Base-by-base conservation (phyloP, 2,888 invertebrate genomes). In the Buathra laborator region DNA sequence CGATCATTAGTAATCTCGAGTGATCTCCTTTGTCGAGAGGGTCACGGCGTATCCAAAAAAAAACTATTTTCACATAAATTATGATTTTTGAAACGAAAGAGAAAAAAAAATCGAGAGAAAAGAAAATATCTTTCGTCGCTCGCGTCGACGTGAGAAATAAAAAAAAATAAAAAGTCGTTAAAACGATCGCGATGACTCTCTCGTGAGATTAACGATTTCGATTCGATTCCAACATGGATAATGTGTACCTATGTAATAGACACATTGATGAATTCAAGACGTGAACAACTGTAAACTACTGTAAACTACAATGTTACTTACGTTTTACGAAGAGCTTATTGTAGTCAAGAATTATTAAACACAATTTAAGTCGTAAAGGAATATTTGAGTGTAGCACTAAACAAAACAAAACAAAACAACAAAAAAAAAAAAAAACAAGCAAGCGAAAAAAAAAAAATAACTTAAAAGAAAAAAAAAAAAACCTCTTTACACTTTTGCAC, bases 251-350 rank as follows among this genome's bases (percentile, higher is more conserved):
- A 91, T 91, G 89, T 90, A 92, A 92, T 91, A 91, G 92, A 91
- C 90, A 90, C 91, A 91, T 90, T 90, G 74, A 86, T 74, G 88
- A 88, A 90, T 90, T 75, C 88, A 89, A 89, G 89, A 89, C 90
- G 91, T 89, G 90, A 90, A 90, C 90, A 90, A 91, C 92, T 94
- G 93, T 94, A 93, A 93, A 93, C 93, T 93, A 94, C 90, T 93
- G 93, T 93, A 94, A 93, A 93, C 93, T 93, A 93, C 92, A 91
- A 94, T 94, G 93, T 93, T 94, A 94, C 92, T 88, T 93, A 94
- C 93, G 93, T 93, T 94, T 93, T 93, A 94, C 91, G 92, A 94
- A 94, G 94, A 94, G 94, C 94, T 94, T 94, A 94, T 92, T 93
- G 94, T 94, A 94, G 94, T 92, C 91, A 90, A 93, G 91, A 91